These are phyloP conservation scores for Carlito syrichta DNA, from an alignment of 2,113 vertebrate genomes.

Conservation along the genomic window DNA sequence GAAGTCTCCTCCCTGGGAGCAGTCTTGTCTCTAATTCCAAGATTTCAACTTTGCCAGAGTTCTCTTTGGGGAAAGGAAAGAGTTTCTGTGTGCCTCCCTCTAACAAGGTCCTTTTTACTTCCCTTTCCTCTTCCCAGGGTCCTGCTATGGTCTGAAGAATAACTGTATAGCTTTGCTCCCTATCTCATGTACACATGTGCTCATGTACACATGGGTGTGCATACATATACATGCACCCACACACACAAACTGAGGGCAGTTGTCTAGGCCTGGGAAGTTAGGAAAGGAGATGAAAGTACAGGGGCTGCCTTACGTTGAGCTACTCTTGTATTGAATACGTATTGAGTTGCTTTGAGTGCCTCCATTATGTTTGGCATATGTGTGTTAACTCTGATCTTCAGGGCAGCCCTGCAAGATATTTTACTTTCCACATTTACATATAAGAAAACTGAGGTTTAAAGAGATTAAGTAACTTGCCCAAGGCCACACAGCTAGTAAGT, in stretches of 20 bases:
- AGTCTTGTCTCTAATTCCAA: not conserved
- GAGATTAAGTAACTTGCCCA: not conserved
- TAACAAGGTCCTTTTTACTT: not conserved
- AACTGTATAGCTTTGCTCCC: not conserved
- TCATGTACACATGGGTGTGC: too few species aligned
- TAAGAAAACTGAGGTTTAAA: constrained; percentile 16
- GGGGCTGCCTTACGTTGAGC: too few species aligned
- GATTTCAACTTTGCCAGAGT: not conserved
- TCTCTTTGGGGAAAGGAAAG: not conserved
- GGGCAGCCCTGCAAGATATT: not conserved
- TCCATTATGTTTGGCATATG: not conserved
- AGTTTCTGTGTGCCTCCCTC: not conserved
- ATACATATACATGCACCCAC: too few species aligned
- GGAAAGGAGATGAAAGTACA: not conserved
- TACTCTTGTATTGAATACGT: not conserved
- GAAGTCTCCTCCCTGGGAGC: not conserved
- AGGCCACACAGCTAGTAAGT: not conserved
- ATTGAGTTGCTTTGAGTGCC: not conserved
- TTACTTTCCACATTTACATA: not conserved
- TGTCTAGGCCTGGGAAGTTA: not conserved
- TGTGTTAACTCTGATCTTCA: not conserved
- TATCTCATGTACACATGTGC: accelerated
- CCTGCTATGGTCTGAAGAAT: not conserved
- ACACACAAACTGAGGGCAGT: not conserved
- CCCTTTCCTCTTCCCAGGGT: not conserved